Base-by-base conservation (phyloP, 2,797 vertebrate genomes). In the Cuculus canorus region DNA sequence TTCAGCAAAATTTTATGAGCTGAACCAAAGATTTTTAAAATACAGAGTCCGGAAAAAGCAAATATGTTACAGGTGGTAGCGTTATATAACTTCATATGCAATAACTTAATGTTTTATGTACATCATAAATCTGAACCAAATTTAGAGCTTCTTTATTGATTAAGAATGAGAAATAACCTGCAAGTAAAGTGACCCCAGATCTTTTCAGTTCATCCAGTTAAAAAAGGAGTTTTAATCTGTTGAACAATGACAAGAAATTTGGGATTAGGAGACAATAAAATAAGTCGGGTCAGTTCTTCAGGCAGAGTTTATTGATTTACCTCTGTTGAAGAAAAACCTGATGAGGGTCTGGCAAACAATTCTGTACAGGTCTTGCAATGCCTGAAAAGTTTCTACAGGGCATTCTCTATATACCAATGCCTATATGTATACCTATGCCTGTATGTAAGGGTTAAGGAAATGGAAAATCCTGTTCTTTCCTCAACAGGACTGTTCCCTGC, bases 11-110 rank as follows among this genome's bases (percentile, higher is more conserved):
- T 87, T 96, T 97, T 95, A 96, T 89, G 92, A 96, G 78, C 37
- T 93, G 65, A 94, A 93, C 21, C 33, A 84, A 96, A 92, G 85
- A 79, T 94, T 94, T 96, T 94, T 89, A 94, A 97, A 96, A 95
- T 92, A 80, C 73, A 93, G 88, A 92, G 93, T 86, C 93, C 82
- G 87, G 97, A 96, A 96, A 88, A 97, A 95, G 89, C 41, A 96
- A 97, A 96, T 96, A 94, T 24, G 91, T 96, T 95, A 95, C 95
- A 97, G 96, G 95, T 97, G 96, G 94, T 93, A 93, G 80, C 17
- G 0, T 96, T 88, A 85, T 83, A 88, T 81, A 96, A 89, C 57
- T 96, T 96, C 86, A 94, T 85, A 96, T 91, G 94, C 61, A 84
- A 83, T 80, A 95, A 93, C 52, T 95, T 97, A 85, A 80, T 93